phyloP scores from a whole-genome alignment of 2,797 vertebrate species.

The Brachymystax lenok region DNA sequence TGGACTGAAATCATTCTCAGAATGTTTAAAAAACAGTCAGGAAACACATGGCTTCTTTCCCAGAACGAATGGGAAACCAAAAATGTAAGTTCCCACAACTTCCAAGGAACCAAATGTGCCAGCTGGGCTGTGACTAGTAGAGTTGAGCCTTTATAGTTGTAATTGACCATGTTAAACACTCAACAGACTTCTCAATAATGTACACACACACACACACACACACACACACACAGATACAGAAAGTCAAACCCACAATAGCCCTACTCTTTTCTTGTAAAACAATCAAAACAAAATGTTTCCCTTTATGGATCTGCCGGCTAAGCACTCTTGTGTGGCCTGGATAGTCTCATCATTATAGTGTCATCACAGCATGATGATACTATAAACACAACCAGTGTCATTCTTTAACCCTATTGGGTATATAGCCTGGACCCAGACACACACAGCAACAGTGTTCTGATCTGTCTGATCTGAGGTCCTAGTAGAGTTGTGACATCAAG shows the following conservation, averaged over 20 bases:
- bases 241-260: not conserved
- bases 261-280: not conserved
- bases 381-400: not conserved
- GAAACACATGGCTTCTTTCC: too few relatives aligned
- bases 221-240: too few relatives aligned
- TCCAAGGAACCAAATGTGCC: not conserved
- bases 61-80: too few relatives aligned
- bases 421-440: not conserved
- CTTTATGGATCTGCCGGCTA: not conserved
- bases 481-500: too few relatives aligned
- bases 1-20: too few relatives aligned
- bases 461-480: too few relatives aligned
- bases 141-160: not conserved
- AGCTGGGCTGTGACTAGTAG: not conserved
- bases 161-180: too few relatives aligned
- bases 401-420: not conserved
- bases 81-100: too few relatives aligned
- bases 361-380: not conserved
- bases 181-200: too few relatives aligned
- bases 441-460: not conserved
- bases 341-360: not conserved
- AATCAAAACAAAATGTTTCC: not conserved
- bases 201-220: not conserved
- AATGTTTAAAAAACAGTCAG: too few relatives aligned
- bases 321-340: not conserved